A percentile compares a stretch with the other conserved stretches of the same genome.
Evolutionary conservation across 2,888 invertebrate genomes (phyloP).

Genomic region (Metallyticus violacea): DNA sequence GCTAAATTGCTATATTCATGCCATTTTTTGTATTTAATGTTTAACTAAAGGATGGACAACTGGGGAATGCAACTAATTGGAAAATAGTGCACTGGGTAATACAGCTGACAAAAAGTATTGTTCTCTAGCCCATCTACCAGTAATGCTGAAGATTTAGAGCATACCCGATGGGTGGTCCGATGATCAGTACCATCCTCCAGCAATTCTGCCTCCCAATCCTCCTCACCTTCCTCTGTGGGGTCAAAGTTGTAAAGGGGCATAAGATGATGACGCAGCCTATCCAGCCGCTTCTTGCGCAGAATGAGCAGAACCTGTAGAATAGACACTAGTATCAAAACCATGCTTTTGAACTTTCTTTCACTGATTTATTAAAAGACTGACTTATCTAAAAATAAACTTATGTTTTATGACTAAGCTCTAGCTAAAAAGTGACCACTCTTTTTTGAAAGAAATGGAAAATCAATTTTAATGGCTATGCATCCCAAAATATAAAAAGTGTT

Average conservation of each 20-base stretch:
- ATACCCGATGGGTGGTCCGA: conserved; percentile 9
- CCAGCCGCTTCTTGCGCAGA: conserved; percentile 53
- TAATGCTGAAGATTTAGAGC: background rate
- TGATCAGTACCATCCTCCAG: conserved; percentile 45
- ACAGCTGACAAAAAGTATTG: background rate
- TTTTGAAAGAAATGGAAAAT: too few relatives aligned
- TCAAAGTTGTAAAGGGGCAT: conserved; percentile 69
- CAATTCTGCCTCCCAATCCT: conserved; percentile 65
- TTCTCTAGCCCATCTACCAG: background rate
- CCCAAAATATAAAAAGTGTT: too few relatives aligned
- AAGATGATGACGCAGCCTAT: conserved; percentile 58
- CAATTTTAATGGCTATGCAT: too few relatives aligned
- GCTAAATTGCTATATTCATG: too few relatives aligned
- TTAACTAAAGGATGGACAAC: background rate
- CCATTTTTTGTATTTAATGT: too few relatives aligned
- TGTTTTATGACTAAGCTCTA: too few relatives aligned
- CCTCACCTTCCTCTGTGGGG: conserved; percentile 62
- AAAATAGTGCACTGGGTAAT: background rate
- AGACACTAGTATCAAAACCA: background rate
- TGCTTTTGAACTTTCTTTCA: too few relatives aligned
- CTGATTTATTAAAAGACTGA: too few relatives aligned
- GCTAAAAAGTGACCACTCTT: too few relatives aligned
- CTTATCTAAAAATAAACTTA: too few relatives aligned
- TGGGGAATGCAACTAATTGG: background rate
- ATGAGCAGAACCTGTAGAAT: conserved; percentile 51